Evolutionary conservation across 2,797 vertebrate genomes (phyloP).

Genomic region (Cuculus canorus): DNA sequence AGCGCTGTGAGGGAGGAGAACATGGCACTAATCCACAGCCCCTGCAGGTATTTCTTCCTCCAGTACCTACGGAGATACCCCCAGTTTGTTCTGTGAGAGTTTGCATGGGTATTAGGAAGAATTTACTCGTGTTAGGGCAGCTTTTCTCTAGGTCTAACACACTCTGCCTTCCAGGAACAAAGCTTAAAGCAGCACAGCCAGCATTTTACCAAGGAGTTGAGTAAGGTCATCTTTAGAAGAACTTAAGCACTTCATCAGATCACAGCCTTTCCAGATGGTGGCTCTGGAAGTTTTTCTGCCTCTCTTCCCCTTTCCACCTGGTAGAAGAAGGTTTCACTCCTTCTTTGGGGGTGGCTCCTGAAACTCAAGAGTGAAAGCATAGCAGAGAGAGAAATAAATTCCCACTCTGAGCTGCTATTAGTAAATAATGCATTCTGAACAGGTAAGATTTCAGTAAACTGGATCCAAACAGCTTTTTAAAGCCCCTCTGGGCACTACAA

Average conservation of each 20-base stretch:
- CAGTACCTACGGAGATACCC: neutral
- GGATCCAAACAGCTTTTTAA: slow-evolving; percentile 34
- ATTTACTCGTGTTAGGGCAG: neutral
- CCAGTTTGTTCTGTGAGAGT: neutral
- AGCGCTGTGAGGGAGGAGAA: neutral
- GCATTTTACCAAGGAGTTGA: neutral
- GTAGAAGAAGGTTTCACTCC: neutral
- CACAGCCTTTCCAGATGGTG: neutral
- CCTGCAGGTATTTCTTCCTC: neutral
- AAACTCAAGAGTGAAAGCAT: neutral
- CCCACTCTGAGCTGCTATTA: neutral
- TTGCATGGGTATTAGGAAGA: neutral
- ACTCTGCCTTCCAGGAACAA: neutral
- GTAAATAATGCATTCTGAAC: neutral
- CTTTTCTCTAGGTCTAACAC: neutral
- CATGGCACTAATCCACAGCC: neutral
- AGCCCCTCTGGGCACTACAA: slow-evolving; percentile 39
- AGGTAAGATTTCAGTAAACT: neutral
- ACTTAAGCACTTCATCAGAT: neutral
- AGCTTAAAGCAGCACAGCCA: neutral
- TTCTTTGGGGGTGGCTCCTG: neutral
- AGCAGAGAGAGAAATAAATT: neutral
- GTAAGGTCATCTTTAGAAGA: neutral
- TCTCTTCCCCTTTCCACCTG: neutral
- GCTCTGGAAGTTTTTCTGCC: neutral